Evolutionary conservation across 2,797 vertebrate species (phyloP), one percentile per base, ranked within the genome.

Genomic region (Sphaeramia orbicularis): DNA sequence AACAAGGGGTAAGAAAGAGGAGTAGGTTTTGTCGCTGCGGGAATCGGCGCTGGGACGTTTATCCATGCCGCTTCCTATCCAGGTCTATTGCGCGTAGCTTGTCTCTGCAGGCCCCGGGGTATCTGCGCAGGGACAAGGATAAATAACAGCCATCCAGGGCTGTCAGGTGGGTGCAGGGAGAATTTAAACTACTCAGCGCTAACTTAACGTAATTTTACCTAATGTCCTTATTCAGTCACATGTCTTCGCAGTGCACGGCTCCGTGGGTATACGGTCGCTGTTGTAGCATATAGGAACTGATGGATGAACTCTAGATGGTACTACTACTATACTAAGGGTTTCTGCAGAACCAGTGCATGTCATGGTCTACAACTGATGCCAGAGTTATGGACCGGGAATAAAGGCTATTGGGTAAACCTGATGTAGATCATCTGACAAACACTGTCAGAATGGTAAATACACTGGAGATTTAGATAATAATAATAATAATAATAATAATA

Each of bases 1-100:
- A 91, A 65, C 88, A 89, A 51, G 89, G 88, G 92, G 91, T 91
- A 89, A 91, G 91, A 43, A 53, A 50, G 49, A 74, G 83, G 71
- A 71, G 84, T 76, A 80, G 72, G 16, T 55, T 37, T 2, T 64
- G 40, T 82, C 35, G 80, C 85, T 85, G 91, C 89, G 73, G 87
- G 86, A 71, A 70, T 84, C 84, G 65, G 56, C 60, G 68, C 66
- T 47, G 84, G 88, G 86, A 88, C 84, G 85, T 42, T 48, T 41
- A 38, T 88, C 76, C 89, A 86, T 78, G 80, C 82, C 80, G 66
- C 57, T 44, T 51, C 49, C n/a, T 18, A 30, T 44, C 32, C 63
- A 6, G 61, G 36, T 60, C 45, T 63, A 42, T 51, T 76, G 83
- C 82, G 81, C 78, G 71, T 81, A 74, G 87, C 83, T 62, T 24